Evolutionary conservation across 2,797 vertebrate genomes (phyloP).

Genomic region (Sorex maritimensis): DNA sequence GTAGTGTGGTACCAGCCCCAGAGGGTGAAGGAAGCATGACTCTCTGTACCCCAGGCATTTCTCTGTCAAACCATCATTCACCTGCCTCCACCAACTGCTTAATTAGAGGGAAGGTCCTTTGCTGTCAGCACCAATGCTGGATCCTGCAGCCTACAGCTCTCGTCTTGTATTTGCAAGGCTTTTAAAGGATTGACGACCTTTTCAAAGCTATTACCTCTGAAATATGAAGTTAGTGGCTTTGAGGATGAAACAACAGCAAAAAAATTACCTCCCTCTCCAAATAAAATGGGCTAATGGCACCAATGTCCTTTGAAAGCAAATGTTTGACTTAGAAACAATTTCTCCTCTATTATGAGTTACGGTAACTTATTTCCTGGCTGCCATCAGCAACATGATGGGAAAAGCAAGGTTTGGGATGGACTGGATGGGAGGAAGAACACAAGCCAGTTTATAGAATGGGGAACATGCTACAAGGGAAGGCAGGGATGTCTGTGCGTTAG

Average conservation of each 20-base stretch:
- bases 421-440: not conserved
- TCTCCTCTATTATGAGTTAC: slow-evolving; percentile 43
- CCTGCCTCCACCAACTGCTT: not conserved
- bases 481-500: not conserved
- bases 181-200: slow-evolving; percentile 21
- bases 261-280: not conserved
- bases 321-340: not conserved
- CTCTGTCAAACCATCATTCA: not conserved
- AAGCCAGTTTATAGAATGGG: not conserved
- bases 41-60: not conserved
- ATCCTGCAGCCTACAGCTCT: not conserved
- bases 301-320: slow-evolving; percentile 21
- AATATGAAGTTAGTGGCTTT: not conserved
- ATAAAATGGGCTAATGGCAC: not conserved
- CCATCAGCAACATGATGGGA: not conserved
- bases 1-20: not conserved
- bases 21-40: slow-evolving; percentile 12
- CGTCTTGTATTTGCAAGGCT: not conserved
- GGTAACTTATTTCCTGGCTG: not conserved
- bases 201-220: not conserved
- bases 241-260: not conserved
- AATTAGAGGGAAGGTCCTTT: not conserved
- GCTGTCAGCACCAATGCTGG: too few relatives aligned
- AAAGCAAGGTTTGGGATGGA: not conserved
- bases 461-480: not conserved